Percentiles rank a stretch among this genome's conserved stretches.
These are phyloP conservation scores for Apocrypta bakeri DNA, from an alignment of 1,140 invertebrate species.

Conservation along the genomic window DNA sequence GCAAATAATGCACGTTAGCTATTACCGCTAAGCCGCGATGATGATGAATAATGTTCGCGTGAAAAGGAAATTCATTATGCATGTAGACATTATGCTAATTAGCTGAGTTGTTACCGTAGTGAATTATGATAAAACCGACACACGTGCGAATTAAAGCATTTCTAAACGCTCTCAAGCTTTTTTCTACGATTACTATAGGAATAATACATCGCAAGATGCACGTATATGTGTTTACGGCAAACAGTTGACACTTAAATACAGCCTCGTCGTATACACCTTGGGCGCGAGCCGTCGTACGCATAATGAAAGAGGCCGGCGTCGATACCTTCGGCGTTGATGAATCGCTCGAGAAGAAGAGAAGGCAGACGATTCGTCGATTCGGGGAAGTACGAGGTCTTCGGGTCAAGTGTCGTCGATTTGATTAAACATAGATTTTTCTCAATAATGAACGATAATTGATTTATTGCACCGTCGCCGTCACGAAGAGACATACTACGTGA, in stretches of 20 bases:
- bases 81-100: neutral
- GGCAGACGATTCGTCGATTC: slow-evolving; percentile 26
- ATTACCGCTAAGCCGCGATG: neutral
- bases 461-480: slow-evolving; percentile 58
- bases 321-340: neutral
- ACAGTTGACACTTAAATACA: no score
- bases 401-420: slow-evolving; percentile 66
- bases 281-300: neutral
- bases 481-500: slow-evolving; percentile 49
- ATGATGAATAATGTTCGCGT: neutral
- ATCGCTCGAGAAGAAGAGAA: neutral
- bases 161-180: no score
- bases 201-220: no score
- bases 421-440: slow-evolving; percentile 68
- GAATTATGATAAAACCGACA: neutral
- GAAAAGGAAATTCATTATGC: neutral
- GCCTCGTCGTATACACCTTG: neutral
- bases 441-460: slow-evolving; percentile 68
- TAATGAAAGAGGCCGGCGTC: neutral
- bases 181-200: no score
- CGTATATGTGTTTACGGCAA: no score
- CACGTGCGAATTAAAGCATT: no score
- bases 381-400: slow-evolving; percentile 43
- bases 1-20: neutral
- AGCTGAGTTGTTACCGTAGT: neutral